These are phyloP conservation scores for Azemiops feae DNA, from an alignment of 2,113 vertebrate species.

Conservation along the genomic window DNA sequence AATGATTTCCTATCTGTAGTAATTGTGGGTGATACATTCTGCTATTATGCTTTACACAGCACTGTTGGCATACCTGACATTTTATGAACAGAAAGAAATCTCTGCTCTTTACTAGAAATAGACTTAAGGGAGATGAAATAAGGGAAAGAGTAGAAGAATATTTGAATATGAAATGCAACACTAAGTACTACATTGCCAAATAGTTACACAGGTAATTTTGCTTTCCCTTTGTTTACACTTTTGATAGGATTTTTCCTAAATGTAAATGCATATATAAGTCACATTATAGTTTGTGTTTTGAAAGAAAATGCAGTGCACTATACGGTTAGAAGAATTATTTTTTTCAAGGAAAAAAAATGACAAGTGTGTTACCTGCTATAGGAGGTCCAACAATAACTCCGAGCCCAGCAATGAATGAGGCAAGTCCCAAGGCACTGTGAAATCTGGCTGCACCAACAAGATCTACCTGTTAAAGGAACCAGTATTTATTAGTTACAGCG, in stretches of 20 bases:
- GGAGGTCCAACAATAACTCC: constrained; percentile 86
- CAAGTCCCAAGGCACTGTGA: constrained; percentile 86
- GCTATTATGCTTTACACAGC: not conserved
- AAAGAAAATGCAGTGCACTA: not conserved
- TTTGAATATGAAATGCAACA: not conserved
- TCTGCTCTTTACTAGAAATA: not conserved
- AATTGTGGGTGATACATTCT: not conserved
- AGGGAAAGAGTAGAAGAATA: not conserved
- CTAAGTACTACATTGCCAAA: not conserved
- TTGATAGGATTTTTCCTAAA: not conserved
- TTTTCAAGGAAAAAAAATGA: not conserved
- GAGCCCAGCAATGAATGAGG: constrained; percentile 86
- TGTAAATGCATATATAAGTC: not conserved
- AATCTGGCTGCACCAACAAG: constrained; percentile 77
- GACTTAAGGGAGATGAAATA: not conserved
- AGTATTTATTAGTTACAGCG: not conserved
- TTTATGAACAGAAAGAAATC: not conserved
- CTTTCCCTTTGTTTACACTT: not conserved
- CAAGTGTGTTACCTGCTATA: constrained; percentile 78
- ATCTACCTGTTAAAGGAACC: constrained; percentile 77
- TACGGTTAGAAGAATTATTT: fast-evolving
- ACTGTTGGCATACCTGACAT: not conserved
- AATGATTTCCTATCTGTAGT: not conserved
- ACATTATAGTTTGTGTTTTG: not conserved
- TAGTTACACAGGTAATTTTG: not conserved